A percentile compares a stretch with the other conserved stretches of the same genome.
Evolutionary conservation across 2,888 invertebrate genomes (phyloP).

Genomic region (Ceriagrion tenellum): DNA sequence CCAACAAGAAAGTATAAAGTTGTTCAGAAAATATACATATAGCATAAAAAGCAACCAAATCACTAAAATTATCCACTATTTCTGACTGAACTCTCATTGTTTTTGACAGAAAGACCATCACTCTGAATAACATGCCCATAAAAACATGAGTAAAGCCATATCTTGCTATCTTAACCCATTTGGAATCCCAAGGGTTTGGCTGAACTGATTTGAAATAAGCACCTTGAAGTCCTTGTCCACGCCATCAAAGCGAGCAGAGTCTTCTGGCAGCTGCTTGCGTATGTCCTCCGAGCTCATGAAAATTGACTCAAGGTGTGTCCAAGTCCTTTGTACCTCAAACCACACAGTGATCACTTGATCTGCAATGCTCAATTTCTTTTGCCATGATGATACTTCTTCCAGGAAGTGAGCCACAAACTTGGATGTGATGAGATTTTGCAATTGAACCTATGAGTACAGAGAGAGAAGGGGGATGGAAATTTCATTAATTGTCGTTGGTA

Average conservation of each 20-base stretch:
- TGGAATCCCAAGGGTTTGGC: too few species aligned
- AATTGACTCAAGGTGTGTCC: slow-evolving; percentile 98
- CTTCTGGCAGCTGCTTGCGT: slow-evolving; percentile 94
- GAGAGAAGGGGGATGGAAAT: background rate
- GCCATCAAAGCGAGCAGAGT: slow-evolving; percentile 94
- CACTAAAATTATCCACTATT: too few species aligned
- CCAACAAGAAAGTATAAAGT: slow-evolving; percentile 71
- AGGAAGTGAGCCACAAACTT: slow-evolving; percentile 98
- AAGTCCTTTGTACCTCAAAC: slow-evolving; percentile 98
- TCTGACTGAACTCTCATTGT: too few species aligned
- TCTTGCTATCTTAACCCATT: too few species aligned
- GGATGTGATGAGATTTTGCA: slow-evolving; percentile 97
- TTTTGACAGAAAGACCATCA: too few species aligned
- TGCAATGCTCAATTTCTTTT: slow-evolving; percentile 93
- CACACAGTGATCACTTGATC: slow-evolving; percentile 95
- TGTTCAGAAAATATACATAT: too few species aligned
- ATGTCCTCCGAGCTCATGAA: slow-evolving; percentile 99
- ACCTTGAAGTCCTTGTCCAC: slow-evolving; percentile 95
- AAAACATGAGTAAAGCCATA: too few species aligned
- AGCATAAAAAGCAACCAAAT: too few species aligned
- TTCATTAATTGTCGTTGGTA: background rate
- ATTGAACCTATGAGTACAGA: slow-evolving; percentile 84
- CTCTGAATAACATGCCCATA: too few species aligned
- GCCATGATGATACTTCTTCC: slow-evolving; percentile 97
- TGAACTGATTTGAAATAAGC: slow-evolving; percentile 67